These are phyloP conservation scores for Lethenteron reissneri DNA, from an alignment of 2,113 vertebrate species.

Conservation along the genomic window DNA sequence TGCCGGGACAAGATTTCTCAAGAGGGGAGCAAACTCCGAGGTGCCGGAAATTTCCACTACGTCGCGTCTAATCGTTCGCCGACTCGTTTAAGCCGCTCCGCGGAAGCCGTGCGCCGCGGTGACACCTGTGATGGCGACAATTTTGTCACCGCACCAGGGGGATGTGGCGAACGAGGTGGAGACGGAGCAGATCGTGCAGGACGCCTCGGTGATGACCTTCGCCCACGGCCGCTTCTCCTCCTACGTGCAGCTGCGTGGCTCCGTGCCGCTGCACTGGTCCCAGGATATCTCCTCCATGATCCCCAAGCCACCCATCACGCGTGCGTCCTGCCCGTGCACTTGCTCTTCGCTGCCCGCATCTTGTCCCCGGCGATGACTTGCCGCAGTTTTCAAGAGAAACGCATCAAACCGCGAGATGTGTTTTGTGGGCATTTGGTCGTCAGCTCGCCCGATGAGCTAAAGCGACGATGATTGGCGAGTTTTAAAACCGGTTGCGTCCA, in stretches of 20 bases:
- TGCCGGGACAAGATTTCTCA: conserved; percentile 88
- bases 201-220: conserved; percentile 81
- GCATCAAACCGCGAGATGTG: no score
- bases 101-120: no score
- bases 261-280: conserved; percentile 92
- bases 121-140: no score
- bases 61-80: no score
- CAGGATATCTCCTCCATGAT: conserved; percentile 99
- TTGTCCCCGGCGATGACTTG: no score
- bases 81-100: no score
- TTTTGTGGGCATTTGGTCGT: no score
- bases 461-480: no score
- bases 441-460: no score
- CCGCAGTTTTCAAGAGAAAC: no score
- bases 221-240: conserved; percentile 80
- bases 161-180: conserved; percentile 96
- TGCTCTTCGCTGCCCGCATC: no score
- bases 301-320: conserved; percentile 84
- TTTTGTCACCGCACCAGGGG: conserved; percentile 21
- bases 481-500: no score
- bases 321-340: conserved; percentile 22
- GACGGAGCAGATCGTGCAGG: conserved; percentile 82
- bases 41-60: conserved; percentile 22
- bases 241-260: conserved; percentile 79
- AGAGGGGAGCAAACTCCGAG: conserved; percentile 89